Conservation (phyloP, 2,797 vertebrate genomes). For the Melanotaenia boesemani region DNA sequence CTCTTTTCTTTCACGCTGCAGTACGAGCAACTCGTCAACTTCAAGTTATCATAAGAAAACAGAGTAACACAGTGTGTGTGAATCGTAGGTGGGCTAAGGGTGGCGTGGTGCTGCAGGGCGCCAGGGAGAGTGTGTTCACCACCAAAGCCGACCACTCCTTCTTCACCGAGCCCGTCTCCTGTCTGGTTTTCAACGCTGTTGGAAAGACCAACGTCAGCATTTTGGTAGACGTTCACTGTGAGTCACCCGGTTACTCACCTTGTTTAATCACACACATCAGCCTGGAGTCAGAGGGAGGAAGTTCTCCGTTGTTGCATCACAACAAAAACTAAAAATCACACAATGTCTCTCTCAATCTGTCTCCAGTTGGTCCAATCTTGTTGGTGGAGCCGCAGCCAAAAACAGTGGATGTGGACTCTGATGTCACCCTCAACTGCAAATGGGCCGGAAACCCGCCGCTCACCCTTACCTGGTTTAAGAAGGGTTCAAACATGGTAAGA, state of each 20-base stretch:
- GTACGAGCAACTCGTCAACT: neutral
- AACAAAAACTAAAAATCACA: no score
- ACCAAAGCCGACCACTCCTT: constrained; percentile 95
- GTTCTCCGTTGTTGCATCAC: constrained; percentile 19
- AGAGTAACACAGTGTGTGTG: neutral
- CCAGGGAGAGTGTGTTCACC: constrained; percentile 90
- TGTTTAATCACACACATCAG: constrained; percentile 8
- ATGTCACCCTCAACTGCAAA: constrained; percentile 93
- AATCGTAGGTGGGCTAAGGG: constrained; percentile 93
- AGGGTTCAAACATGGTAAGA: constrained; percentile 95
- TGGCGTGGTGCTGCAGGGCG: constrained; percentile 91
- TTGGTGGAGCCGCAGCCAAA: constrained; percentile 94
- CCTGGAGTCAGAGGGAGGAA: constrained; percentile 39
- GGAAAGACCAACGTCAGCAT: constrained; percentile 98
- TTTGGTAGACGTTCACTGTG: constrained; percentile 96
- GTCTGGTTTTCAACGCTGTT: constrained; percentile 94
- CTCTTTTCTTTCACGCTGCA: neutral
- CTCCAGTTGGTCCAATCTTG: constrained; percentile 91
- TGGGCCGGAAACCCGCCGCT: constrained; percentile 96
- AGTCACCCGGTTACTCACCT: constrained; percentile 68
- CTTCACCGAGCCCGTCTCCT: constrained; percentile 97
- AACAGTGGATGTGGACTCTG: constrained; percentile 90
- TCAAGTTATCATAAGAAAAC: neutral
- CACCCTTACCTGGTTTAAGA: constrained; percentile 97
- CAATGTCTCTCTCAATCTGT: constrained; percentile 13